Evolutionary conservation across 2,888 invertebrate species (phyloP), one percentile per base, ranked within the genome.

Genomic region (Galerucella calmariensis): DNA sequence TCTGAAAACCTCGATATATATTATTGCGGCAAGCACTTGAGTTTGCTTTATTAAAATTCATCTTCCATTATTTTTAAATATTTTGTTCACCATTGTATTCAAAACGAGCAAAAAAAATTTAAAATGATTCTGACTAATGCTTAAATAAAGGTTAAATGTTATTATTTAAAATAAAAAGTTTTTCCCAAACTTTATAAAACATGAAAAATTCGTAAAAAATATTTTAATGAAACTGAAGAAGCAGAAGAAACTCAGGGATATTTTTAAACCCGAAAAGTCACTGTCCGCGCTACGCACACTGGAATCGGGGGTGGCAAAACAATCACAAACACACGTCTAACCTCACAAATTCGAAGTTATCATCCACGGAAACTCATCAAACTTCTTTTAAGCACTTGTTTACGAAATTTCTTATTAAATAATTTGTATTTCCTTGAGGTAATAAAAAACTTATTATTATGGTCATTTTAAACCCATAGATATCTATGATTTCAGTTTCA

Each of bases 401-500:
- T n/a, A 62, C 44, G 59, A 58, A 69, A 67, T 69, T 58, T 69
- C 69, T 59, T 58, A 35, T 53, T 46, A 75, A 63, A 75, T 75
- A 35, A 75, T 69, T 69, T 59, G 48, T 41, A 51, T 56, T 51
- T 48, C 59, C 51, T 58, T 53, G 53, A 69, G 69, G 69, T 69
- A 56, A 67, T 69, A 51, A 75, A 75, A 75, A 73, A 73, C 69
- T 62, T 63, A 71, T 74, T 72, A 70, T 74, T 74, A 79, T 82
- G 82, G 79, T 80, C 84, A 84, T 84, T 84, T 83, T 84, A 82
- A 80, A 74, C 75, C 80, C 83, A 83, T 83, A 82, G 83, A 82
- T 84, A 83, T 84, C 84, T 85, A 84, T 84, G 85, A 85, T 85
- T 85, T 85, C 83, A 81, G 84, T 84, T 84, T 84, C 84, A 83